Evolutionary conservation across 2,113 vertebrate genomes (phyloP).

Genomic region (Cochlearius cochlearius): DNA sequence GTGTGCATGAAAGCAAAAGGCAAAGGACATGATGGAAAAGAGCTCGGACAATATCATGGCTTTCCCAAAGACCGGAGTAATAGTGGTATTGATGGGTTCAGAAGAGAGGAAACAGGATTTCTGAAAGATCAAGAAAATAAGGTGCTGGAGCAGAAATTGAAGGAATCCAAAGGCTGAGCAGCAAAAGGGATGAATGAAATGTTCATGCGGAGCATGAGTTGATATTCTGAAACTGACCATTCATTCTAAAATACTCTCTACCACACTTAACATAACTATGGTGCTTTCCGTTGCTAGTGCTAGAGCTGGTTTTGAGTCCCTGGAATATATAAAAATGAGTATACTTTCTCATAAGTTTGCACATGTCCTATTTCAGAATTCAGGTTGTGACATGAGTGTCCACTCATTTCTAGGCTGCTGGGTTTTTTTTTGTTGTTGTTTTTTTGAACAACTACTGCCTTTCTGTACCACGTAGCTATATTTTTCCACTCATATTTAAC

Average conservation of each 20-base stretch:
- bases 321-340: neutral
- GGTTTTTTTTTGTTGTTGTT: neutral
- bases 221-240: neutral
- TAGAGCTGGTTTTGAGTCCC: neutral
- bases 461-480: neutral
- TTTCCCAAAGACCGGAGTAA: neutral
- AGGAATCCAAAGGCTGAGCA: neutral
- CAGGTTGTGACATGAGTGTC: neutral
- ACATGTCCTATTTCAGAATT: neutral
- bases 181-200: neutral
- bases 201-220: neutral
- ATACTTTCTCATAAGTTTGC: neutral
- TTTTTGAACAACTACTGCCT: neutral
- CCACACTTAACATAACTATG: neutral
- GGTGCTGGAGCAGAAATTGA: neutral
- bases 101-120: neutral
- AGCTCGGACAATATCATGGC: neutral
- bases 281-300: neutral
- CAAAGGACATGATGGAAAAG: neutral
- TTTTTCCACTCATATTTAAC: conserved; percentile 13
- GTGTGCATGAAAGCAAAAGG: neutral
- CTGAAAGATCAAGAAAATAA: neutral
- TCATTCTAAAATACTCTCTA: neutral
- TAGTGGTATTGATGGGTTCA: neutral
- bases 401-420: neutral